Percentiles rank a stretch among this genome's conserved stretches.
phyloP scores from a whole-genome alignment of 2,888 invertebrate genomes.

The Machimus rusticus region DNA sequence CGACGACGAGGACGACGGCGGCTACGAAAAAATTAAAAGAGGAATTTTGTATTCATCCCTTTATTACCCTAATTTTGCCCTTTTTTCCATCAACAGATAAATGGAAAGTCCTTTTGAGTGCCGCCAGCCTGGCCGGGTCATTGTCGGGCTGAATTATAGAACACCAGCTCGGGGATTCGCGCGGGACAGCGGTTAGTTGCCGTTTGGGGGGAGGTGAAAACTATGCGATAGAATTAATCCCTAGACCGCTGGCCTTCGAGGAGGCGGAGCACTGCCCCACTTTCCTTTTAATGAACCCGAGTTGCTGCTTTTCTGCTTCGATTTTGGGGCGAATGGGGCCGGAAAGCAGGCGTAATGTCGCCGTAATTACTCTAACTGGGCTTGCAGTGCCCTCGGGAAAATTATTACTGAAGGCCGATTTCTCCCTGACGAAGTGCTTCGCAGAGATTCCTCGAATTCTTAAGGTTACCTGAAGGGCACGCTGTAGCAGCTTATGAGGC shows the following conservation, averaged over 20 bases:
- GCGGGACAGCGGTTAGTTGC: not conserved
- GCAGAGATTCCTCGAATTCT: not conserved
- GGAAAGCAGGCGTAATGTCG: not conserved
- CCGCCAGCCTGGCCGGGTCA: not conserved
- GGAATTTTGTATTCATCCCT: conserved; percentile 35
- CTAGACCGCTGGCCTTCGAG: not conserved
- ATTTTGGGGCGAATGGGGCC: not conserved
- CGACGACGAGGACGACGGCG: not conserved
- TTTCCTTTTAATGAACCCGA: conserved; percentile 6
- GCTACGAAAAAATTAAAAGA: conserved; percentile 4
- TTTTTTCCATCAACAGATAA: conserved; percentile 38
- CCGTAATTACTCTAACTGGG: not conserved
- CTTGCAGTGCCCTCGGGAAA: not conserved
- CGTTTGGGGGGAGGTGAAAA: not conserved
- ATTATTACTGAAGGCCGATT: not conserved
- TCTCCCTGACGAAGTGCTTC: not conserved
- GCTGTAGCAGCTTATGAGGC: not conserved
- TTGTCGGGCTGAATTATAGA: conserved; percentile 21
- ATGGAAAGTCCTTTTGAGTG: conserved; percentile 28
- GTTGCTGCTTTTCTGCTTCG: not conserved
- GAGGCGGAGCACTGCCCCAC: not conserved
- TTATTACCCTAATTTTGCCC: conserved; percentile 35
- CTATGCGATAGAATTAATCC: conserved; percentile 43
- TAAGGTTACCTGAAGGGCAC: not conserved
- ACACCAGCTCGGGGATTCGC: not conserved